Percentiles rank a stretch among this genome's conserved stretches.
Evolutionary conservation across 64 coral and sea anemone genomes (phyloP).

Genomic region (Catalaphyllia jardinei): DNA sequence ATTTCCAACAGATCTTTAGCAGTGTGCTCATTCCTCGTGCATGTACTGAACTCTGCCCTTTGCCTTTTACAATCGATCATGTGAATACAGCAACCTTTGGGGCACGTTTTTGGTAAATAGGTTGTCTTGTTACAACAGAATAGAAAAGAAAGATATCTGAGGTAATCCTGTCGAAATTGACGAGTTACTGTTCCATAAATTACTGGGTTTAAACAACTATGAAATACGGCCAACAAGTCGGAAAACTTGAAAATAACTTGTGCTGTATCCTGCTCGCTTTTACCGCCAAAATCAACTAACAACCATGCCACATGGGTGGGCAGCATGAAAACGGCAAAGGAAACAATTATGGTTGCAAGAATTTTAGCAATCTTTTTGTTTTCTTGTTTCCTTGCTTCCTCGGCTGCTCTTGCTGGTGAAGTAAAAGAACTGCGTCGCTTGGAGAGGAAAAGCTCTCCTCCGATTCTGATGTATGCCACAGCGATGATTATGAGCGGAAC

Average conservation of each 20-base stretch:
- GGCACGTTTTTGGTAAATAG: neutral
- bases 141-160: constrained; percentile 65
- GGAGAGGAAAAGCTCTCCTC: constrained; percentile 1
- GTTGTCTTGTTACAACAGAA: constrained; percentile 45
- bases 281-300: constrained; percentile 2
- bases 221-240: constrained; percentile 47
- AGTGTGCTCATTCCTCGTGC: neutral
- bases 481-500: constrained; percentile 51
- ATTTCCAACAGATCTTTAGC: neutral
- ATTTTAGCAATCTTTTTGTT: constrained; percentile 23
- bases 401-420: neutral
- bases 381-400: constrained; percentile 17
- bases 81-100: neutral
- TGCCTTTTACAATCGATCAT: neutral
- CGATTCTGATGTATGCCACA: constrained; percentile 44
- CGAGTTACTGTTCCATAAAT: constrained; percentile 65
- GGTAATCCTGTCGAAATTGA: constrained; percentile 71
- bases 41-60: neutral
- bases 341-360: constrained; percentile 3
- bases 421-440: constrained; percentile 17
- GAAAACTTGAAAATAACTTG: constrained; percentile 29
- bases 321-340: constrained; percentile 1
- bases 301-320: constrained; percentile 6
- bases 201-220: constrained; percentile 61
- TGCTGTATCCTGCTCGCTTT: neutral